A percentile compares a stretch with the other conserved stretches of the same genome.
Conservation (phyloP, 2,113 vertebrate species). For the Cisticola juncidis region DNA sequence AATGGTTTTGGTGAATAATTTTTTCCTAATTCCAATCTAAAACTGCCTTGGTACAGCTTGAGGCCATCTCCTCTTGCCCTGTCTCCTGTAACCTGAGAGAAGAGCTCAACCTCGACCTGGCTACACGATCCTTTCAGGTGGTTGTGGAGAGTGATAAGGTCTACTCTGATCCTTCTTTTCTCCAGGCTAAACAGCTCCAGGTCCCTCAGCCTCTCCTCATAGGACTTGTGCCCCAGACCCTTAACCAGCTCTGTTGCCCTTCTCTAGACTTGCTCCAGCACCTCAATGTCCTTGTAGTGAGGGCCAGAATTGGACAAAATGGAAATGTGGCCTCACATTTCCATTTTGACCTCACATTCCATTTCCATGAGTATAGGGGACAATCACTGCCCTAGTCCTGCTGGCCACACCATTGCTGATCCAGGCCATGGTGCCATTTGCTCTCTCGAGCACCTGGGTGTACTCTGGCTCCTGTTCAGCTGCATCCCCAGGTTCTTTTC, state of each 20-base stretch:
- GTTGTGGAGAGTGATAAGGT: background rate
- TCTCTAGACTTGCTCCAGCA: fast-evolving
- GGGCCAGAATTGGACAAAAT: background rate
- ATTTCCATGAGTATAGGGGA: fast-evolving
- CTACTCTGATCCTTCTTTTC: background rate
- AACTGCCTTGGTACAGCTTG: background rate
- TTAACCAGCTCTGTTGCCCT: fast-evolving
- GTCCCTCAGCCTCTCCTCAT: background rate
- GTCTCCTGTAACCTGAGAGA: background rate
- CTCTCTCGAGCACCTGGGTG: fast-evolving
- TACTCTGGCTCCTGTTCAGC: background rate
- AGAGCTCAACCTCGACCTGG: background rate
- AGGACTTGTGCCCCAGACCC: background rate
- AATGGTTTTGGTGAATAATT: background rate
- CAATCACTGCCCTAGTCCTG: background rate
- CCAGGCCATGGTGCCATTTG: background rate
- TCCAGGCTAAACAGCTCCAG: background rate
- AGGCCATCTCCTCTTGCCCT: background rate
- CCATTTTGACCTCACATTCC: too few relatives aligned
- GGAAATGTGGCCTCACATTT: fast-evolving
- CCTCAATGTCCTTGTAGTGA: fast-evolving
- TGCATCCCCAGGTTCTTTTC: background rate
- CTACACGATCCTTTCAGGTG: fast-evolving
- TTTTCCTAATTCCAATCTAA: background rate
- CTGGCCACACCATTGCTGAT: background rate